Conservation (phyloP, 2,113 vertebrate species). For the Triplophysa tibetana region DNA sequence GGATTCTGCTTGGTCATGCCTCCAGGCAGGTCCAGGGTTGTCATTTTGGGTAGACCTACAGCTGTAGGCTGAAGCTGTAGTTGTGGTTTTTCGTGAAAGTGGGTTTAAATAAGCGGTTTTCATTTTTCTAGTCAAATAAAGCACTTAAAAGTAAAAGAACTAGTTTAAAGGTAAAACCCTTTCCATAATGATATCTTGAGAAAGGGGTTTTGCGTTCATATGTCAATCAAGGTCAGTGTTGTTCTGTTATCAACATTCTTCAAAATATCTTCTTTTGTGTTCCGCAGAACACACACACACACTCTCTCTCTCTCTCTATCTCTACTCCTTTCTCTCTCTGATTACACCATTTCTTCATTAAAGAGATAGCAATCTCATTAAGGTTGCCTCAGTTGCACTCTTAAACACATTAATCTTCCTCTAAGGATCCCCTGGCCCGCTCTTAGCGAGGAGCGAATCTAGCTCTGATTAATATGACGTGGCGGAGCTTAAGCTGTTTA, state of each 20-base stretch:
- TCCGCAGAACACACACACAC: no score
- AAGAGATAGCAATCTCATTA: conserved; percentile 49
- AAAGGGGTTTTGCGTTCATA: no score
- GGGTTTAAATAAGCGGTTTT: no score
- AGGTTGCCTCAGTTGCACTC: conserved; percentile 49
- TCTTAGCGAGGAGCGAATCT: conserved; percentile 32
- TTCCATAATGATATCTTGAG: no score
- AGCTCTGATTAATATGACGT: conserved; percentile 55
- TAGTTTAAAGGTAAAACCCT: no score
- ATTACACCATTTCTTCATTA: conserved; percentile 46
- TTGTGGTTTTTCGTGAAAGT: neutral
- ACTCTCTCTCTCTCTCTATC: neutral
- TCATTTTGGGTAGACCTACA: conserved; percentile 9
- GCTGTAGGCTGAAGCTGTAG: neutral
- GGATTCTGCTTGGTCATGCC: conserved; percentile 28
- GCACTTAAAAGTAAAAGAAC: neutral
- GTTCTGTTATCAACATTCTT: no score
- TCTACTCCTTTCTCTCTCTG: neutral
- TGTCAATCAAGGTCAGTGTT: no score
- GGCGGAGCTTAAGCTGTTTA: conserved; percentile 52
- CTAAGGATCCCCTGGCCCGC: conserved; percentile 40
- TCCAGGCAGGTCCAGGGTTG: neutral
- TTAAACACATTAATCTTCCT: conserved; percentile 45
- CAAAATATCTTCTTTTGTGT: no score
- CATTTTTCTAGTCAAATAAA: no score